These are phyloP conservation scores for Melitaea cinxia DNA, from an alignment of 1,140 invertebrate species.

Conservation along the genomic window DNA sequence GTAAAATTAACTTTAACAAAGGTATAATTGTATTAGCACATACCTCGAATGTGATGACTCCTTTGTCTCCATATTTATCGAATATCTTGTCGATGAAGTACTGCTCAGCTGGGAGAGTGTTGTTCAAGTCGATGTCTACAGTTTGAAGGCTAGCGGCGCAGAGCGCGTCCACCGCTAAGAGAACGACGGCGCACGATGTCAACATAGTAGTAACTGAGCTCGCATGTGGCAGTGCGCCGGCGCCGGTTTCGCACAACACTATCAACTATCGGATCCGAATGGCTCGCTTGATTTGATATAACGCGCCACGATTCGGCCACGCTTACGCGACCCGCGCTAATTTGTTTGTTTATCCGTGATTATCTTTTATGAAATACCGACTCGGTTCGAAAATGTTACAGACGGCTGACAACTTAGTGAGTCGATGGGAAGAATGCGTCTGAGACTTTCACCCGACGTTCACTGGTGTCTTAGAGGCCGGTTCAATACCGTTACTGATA, in stretches of 20 bases:
- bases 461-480: conserved; percentile 61
- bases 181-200: conserved; percentile 53
- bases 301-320: conserved; percentile 41
- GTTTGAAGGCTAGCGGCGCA: conserved; percentile 32
- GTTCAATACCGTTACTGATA: conserved; percentile 73
- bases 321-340: conserved; percentile 42
- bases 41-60: conserved; percentile 84
- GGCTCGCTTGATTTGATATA: conserved; percentile 50
- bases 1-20: background rate
- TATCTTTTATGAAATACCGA: conserved; percentile 55
- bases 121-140: conserved; percentile 44
- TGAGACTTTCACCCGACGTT: conserved; percentile 74
- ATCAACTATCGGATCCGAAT: conserved; percentile 50
- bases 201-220: conserved; percentile 60
- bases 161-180: conserved; percentile 49
- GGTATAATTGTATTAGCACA: conserved; percentile 41
- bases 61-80: conserved; percentile 83
- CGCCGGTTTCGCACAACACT: conserved; percentile 58
- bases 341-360: conserved; percentile 69
- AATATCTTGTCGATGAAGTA: conserved; percentile 83
- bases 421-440: conserved; percentile 61
- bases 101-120: conserved; percentile 66
- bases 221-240: conserved; percentile 50
- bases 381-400: conserved; percentile 37
- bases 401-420: conserved; percentile 55